phyloP scores from a whole-genome alignment of 2,888 invertebrate species.

The Patella pellucida region DNA sequence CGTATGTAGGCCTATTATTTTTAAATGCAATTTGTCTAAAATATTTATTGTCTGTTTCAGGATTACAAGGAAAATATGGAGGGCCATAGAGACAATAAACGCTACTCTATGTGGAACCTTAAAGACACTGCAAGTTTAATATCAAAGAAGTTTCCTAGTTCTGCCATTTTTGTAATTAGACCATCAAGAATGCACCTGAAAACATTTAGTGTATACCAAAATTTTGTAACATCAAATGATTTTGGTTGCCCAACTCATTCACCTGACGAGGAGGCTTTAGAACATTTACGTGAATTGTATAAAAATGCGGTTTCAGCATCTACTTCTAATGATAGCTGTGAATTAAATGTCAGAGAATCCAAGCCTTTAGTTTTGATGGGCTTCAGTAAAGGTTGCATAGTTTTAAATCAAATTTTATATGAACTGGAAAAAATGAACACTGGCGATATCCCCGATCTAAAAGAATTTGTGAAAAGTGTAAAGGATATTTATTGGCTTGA shows the following conservation, averaged over 20 bases:
- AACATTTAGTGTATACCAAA: constrained; percentile 89
- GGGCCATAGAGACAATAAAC: constrained; percentile 81
- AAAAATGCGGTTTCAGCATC: constrained; percentile 43
- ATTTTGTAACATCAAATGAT: constrained; percentile 86
- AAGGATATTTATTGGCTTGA: constrained; percentile 90
- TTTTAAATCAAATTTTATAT: constrained; percentile 89
- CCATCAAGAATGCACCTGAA: constrained; percentile 82
- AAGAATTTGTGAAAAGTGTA: constrained; percentile 74
- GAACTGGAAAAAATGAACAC: constrained; percentile 78
- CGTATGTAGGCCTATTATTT: no score
- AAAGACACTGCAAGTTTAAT: constrained; percentile 82
- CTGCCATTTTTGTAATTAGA: constrained; percentile 64
- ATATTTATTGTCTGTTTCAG: constrained; percentile 71
- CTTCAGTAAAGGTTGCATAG: constrained; percentile 94
- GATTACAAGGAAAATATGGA: constrained; percentile 89
- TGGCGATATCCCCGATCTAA: constrained; percentile 54
- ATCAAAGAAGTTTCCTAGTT: constrained; percentile 79
- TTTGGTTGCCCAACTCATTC: constrained; percentile 84
- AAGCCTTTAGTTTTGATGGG: constrained; percentile 76
- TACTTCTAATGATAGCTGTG: not conserved
- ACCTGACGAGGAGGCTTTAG: constrained; percentile 80
- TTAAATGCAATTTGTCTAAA: not conserved
- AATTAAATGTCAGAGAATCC: not conserved
- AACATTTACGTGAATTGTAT: constrained; percentile 75
- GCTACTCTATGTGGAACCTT: constrained; percentile 85